Conservation (phyloP, 2,888 invertebrate species). For the Cerceris ruficornis region DNA sequence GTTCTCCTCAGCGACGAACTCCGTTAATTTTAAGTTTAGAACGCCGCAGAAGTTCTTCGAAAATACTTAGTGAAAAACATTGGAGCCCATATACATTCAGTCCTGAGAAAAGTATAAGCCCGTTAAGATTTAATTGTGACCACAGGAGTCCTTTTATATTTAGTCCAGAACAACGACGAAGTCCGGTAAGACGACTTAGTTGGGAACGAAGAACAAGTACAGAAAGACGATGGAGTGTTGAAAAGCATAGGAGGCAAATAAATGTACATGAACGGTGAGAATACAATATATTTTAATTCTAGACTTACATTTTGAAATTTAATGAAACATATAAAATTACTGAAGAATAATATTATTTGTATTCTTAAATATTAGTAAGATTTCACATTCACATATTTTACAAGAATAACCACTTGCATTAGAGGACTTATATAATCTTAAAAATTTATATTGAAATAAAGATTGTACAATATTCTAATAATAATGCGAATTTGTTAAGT, state of each 20-base stretch:
- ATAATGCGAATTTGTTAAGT: constrained; percentile 63
- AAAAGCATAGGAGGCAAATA: constrained; percentile 71
- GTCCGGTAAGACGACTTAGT: constrained; percentile 64
- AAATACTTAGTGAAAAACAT: constrained; percentile 54
- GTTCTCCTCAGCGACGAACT: constrained; percentile 62
- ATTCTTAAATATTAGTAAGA: background rate
- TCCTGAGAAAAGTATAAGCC: constrained; percentile 63
- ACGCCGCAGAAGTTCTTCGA: constrained; percentile 62
- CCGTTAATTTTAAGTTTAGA: constrained; percentile 67
- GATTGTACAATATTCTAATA: constrained; percentile 29
- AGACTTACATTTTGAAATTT: constrained; percentile 1
- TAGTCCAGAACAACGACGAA: constrained; percentile 65
- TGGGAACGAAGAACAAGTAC: constrained; percentile 72
- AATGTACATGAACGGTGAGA: constrained; percentile 77
- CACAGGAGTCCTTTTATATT: constrained; percentile 63
- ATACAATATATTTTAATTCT: constrained; percentile 32
- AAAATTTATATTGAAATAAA: background rate
- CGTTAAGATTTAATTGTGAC: constrained; percentile 54
- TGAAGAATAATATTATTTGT: too few species aligned
- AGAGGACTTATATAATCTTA: background rate
- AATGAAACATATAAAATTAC: too few species aligned
- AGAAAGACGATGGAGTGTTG: constrained; percentile 73
- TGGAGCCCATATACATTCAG: constrained; percentile 62
- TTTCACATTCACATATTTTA: background rate
- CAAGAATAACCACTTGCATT: background rate